These are phyloP conservation scores for Malurus melanocephalus DNA, from an alignment of 2,113 vertebrate genomes.

Conservation along the genomic window DNA sequence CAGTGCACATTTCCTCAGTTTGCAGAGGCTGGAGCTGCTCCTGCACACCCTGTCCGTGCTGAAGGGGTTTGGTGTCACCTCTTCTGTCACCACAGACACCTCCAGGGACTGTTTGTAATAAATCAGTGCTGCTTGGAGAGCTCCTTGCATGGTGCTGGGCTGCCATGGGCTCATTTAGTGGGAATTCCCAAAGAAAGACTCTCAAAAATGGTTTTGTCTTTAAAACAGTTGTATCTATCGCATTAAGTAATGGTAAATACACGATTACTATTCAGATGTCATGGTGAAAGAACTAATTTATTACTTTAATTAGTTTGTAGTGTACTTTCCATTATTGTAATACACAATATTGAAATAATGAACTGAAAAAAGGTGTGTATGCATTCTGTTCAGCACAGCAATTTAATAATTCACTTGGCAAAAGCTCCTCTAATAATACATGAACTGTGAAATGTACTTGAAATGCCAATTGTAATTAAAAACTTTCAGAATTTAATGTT, in stretches of 20 bases:
- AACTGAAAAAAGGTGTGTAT: conserved; percentile 13
- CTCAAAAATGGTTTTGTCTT: background rate
- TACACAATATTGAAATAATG: conserved; percentile 37
- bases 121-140: background rate
- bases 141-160: background rate
- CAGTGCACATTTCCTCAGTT: accelerated
- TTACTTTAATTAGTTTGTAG: conserved; percentile 38
- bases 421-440: conserved; percentile 24
- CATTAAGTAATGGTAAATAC: background rate
- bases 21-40: background rate
- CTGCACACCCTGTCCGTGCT: too few relatives aligned
- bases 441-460: conserved; percentile 42
- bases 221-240: background rate
- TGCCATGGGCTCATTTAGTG: background rate
- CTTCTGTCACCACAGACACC: background rate
- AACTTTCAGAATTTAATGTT: conserved; percentile 37
- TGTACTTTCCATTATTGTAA: conserved; percentile 22
- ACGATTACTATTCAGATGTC: conserved; percentile 3
- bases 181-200: background rate
- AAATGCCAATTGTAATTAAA: conserved; percentile 59
- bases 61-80: background rate
- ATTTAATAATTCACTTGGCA: conserved; percentile 45
- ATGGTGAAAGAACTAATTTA: conserved; percentile 27
- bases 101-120: accelerated
- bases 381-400: conserved; percentile 19